Evolutionary conservation across 2,113 vertebrate species (phyloP).

Genomic region (Psittacula cyanocephala): DNA sequence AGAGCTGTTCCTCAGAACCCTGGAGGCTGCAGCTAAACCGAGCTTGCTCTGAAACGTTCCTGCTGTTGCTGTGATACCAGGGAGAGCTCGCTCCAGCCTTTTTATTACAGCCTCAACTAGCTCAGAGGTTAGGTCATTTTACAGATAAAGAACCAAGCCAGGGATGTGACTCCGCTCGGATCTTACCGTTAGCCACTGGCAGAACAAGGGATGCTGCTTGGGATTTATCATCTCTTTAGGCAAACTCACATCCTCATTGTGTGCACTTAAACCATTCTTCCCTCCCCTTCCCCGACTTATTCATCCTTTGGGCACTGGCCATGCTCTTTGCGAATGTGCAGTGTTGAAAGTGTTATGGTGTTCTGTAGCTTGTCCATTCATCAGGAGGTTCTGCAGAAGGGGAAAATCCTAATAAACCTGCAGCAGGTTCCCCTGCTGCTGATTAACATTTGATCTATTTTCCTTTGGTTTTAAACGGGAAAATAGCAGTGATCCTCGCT

Average conservation of each 20-base stretch:
- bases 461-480: constrained; percentile 1
- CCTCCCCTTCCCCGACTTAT: accelerated
- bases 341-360: neutral
- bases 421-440: constrained; percentile 10
- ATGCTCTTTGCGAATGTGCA: neutral
- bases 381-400: neutral
- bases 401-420: constrained; percentile 17
- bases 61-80: constrained; percentile 59
- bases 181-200: neutral
- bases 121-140: constrained; percentile 4
- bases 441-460: constrained; percentile 25
- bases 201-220: neutral
- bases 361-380: neutral
- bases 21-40: constrained; percentile 4
- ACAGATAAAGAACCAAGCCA: neutral
- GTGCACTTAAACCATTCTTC: neutral
- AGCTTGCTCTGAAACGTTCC: constrained; percentile 12
- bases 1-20: constrained; percentile 41
- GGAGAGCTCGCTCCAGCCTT: neutral
- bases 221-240: neutral
- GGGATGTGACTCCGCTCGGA: neutral
- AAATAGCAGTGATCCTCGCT: neutral
- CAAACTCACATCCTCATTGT: neutral
- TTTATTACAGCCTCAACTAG: neutral
- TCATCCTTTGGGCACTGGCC: neutral